Evolutionary conservation across 2,888 invertebrate genomes (phyloP).

Genomic region (Tricholauxania praeusta): DNA sequence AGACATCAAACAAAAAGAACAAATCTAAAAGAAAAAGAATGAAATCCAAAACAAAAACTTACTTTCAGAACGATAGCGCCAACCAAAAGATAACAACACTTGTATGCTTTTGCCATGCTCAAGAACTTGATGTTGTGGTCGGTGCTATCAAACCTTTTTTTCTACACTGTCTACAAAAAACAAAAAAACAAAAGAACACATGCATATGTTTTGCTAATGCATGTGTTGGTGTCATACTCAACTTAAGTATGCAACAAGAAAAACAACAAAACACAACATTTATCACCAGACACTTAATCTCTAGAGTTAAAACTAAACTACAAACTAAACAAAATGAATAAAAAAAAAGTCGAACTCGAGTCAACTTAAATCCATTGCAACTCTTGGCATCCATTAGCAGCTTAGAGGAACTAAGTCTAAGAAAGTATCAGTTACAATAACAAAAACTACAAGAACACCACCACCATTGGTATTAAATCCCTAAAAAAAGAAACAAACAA

Average conservation of each 20-base stretch:
- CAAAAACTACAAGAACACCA: not conserved
- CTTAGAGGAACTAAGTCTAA: constrained; percentile 10
- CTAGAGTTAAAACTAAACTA: constrained; percentile 18
- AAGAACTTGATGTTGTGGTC: too few relatives aligned
- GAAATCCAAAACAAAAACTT: too few relatives aligned
- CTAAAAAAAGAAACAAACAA: not conserved
- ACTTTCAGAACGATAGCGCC: too few relatives aligned
- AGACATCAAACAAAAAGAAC: too few relatives aligned
- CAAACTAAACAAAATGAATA: constrained; percentile 3
- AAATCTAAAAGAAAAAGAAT: too few relatives aligned
- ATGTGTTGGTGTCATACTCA: not conserved
- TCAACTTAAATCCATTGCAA: not conserved
- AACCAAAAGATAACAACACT: too few relatives aligned
- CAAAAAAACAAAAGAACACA: constrained; percentile 5
- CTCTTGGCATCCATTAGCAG: constrained; percentile 13
- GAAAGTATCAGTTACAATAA: constrained; percentile 5
- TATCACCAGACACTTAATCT: constrained; percentile 36
- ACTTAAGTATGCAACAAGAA: constrained; percentile 11
- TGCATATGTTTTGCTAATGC: not conserved
- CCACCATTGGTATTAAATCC: not conserved
- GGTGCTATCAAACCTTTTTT: too few relatives aligned
- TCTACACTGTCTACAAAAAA: too few relatives aligned
- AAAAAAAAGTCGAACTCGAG: not conserved
- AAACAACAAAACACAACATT: constrained; percentile 7
- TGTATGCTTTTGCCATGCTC: too few relatives aligned